Percentiles rank a stretch among this genome's conserved stretches.
Evolutionary conservation across 2,888 invertebrate species (phyloP).

Genomic region (Drosophila helvetica): DNA sequence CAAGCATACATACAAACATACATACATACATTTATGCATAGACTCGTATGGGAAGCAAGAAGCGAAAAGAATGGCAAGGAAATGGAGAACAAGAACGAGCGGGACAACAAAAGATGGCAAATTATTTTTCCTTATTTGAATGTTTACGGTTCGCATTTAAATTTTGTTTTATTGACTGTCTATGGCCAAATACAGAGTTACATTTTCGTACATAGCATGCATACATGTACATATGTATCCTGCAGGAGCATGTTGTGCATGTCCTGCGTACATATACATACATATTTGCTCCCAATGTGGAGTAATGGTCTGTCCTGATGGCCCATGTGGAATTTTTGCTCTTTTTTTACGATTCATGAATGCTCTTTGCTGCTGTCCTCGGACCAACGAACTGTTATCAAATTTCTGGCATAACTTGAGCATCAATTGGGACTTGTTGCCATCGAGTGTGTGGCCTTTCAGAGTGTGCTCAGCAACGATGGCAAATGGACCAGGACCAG

Average conservation of each 20-base stretch:
- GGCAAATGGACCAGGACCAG: too few species aligned
- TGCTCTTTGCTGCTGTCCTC: slow-evolving; percentile 40
- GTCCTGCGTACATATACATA: too few species aligned
- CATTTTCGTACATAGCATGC: background rate
- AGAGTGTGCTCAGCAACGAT: background rate
- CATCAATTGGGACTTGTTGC: slow-evolving; percentile 39
- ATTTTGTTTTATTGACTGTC: slow-evolving; percentile 36
- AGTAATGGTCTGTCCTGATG: background rate
- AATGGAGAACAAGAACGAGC: background rate
- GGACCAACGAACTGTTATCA: slow-evolving; percentile 35
- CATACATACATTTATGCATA: too few species aligned
- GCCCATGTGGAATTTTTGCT: slow-evolving; percentile 34
- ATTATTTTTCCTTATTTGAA: slow-evolving; percentile 38
- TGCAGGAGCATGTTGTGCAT: background rate
- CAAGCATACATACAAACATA: too few species aligned
- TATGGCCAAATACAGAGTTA: slow-evolving; percentile 15
- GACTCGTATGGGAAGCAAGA: background rate
- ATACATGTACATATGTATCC: background rate
- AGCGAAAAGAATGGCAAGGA: background rate
- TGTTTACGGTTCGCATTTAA: slow-evolving; percentile 39
- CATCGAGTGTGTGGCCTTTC: slow-evolving; percentile 23
- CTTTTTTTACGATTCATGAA: slow-evolving; percentile 40
- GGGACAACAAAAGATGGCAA: slow-evolving; percentile 31
- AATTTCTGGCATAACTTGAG: slow-evolving; percentile 30
- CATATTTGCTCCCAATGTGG: background rate